These are phyloP conservation scores for Capricornis sumatraensis DNA, from an alignment of 2,113 vertebrate species.

Conservation along the genomic window DNA sequence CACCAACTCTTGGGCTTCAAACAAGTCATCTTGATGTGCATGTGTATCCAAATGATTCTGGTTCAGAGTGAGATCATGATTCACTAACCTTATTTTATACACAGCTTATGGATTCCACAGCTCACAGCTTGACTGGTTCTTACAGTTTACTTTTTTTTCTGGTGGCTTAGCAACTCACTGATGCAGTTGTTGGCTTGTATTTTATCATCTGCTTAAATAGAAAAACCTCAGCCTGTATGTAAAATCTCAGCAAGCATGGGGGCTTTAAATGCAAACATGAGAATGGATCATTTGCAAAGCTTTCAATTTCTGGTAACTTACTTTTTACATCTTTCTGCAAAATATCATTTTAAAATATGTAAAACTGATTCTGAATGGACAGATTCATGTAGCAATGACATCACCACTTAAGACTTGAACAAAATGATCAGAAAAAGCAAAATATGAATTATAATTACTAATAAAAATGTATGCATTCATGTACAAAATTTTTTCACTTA, in stretches of 20 bases:
- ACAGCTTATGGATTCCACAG: conserved; percentile 23
- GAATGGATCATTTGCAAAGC: not conserved
- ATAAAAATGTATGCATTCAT: not conserved
- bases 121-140: conserved; percentile 31
- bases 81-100: conserved; percentile 31
- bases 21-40: not conserved
- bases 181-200: not conserved
- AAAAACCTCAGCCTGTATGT: conserved; percentile 4
- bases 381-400: not conserved
- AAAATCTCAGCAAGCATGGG: not conserved
- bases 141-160: conserved; percentile 43
- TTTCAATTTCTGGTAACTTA: not conserved
- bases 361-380: not conserved
- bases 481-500: not conserved
- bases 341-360: not conserved
- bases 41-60: not conserved
- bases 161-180: conserved; percentile 46
- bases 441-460: not conserved
- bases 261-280: not conserved
- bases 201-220: conserved; percentile 42
- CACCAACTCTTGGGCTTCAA: not conserved
- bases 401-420: not conserved
- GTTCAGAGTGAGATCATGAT: not conserved
- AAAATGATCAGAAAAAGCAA: not conserved
- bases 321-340: not conserved